A percentile compares a stretch with the other conserved stretches of the same genome.
phyloP scores from a whole-genome alignment of 2,888 invertebrate genomes.

The Cerceris ruficornis region DNA sequence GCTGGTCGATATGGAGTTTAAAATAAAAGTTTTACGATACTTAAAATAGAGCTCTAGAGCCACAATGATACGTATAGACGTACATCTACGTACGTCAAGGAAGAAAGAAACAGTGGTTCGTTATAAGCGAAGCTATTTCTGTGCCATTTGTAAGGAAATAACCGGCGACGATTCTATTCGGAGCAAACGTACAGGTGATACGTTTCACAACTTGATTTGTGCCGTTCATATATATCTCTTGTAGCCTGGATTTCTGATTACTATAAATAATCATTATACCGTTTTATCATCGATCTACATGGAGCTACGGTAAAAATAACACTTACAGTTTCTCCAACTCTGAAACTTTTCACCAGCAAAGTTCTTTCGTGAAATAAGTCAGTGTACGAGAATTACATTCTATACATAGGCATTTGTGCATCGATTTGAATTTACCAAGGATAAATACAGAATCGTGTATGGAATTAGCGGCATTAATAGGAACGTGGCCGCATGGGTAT shows the following conservation, averaged over 20 bases:
- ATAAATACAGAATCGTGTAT: neutral
- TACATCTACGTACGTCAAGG: slow-evolving; percentile 25
- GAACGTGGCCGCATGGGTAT: neutral
- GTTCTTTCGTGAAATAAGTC: slow-evolving; percentile 6
- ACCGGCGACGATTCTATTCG: slow-evolving; percentile 35
- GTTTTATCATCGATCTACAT: neutral
- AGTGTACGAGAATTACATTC: slow-evolving; percentile 4
- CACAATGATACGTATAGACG: slow-evolving; percentile 3
- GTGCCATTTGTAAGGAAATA: slow-evolving; percentile 29
- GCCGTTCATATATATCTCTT: slow-evolving; percentile 17
- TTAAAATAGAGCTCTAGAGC: slow-evolving; percentile 39
- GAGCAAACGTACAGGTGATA: slow-evolving; percentile 22
- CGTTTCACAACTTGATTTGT: slow-evolving; percentile 39
- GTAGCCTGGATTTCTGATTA: slow-evolving; percentile 26
- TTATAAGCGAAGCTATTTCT: slow-evolving; percentile 53
- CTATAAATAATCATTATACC: slow-evolving; percentile 19
- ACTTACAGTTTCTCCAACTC: neutral
- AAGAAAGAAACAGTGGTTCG: slow-evolving; percentile 21
- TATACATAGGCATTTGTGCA: slow-evolving; percentile 15
- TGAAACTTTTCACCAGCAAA: neutral
- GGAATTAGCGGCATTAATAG: neutral
- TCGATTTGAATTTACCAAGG: slow-evolving; percentile 12
- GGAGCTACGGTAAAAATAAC: neutral
- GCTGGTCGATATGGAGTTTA: slow-evolving; percentile 25
- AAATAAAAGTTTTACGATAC: slow-evolving; percentile 8